Evolutionary conservation across 2,797 vertebrate species (phyloP).

Genomic region (Sphaeramia orbicularis): DNA sequence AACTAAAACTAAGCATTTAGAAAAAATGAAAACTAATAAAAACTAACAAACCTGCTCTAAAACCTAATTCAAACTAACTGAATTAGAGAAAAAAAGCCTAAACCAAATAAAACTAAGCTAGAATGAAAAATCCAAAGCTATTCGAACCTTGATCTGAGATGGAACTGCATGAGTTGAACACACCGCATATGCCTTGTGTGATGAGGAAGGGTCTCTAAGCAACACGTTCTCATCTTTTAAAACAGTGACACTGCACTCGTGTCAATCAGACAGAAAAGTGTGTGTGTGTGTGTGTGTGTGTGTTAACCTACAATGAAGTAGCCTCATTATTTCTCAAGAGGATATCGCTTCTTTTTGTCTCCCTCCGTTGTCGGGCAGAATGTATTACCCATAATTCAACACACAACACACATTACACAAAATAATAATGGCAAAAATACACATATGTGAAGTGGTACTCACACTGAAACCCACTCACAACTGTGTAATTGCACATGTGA

Average conservation of each 20-base stretch:
- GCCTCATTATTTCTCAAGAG: conserved; percentile 81
- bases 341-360: conserved; percentile 68
- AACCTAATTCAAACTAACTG: no score
- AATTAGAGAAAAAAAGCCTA: no score
- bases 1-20: no score
- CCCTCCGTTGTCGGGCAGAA: conserved; percentile 34
- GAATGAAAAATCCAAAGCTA: no score
- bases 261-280: conserved; percentile 19
- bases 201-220: conserved; percentile 53
- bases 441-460: conserved; percentile 39
- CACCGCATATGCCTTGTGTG: conserved; percentile 7
- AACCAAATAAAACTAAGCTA: no score
- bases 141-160: no score
- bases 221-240: conserved; percentile 44
- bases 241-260: conserved; percentile 34
- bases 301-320: conserved; percentile 49
- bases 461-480: conserved; percentile 23
- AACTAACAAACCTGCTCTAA: no score
- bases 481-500: conserved; percentile 1
- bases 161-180: conserved; percentile 23
- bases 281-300: conserved; percentile 25
- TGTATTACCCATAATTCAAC: conserved; percentile 46
- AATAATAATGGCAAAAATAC: conserved; percentile 2
- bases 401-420: conserved; percentile 22
- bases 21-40: no score